phyloP scores from a whole-genome alignment of 2,797 vertebrate genomes.

The Syndactyla subalaris region DNA sequence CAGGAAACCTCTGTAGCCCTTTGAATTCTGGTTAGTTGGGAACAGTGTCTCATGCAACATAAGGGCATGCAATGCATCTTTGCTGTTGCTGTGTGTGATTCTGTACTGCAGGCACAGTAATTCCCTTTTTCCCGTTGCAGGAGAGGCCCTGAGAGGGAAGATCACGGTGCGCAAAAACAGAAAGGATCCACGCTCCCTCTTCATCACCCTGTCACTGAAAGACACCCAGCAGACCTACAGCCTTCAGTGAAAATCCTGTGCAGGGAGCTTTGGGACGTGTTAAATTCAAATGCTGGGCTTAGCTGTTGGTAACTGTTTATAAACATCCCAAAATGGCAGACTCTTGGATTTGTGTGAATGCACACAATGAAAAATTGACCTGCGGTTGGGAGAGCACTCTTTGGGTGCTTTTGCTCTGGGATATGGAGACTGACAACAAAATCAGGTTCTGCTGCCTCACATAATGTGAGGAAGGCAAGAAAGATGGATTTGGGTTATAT shows the following conservation, averaged over 20 bases:
- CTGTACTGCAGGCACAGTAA: background rate
- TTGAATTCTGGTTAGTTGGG: background rate
- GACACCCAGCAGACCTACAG: conserved; percentile 84
- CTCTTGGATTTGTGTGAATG: background rate
- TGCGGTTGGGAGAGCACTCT: background rate
- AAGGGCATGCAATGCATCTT: background rate
- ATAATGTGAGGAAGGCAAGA: background rate
- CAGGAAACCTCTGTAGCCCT: background rate
- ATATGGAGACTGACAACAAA: background rate
- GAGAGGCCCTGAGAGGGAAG: conserved; percentile 85
- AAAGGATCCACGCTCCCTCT: conserved; percentile 91
- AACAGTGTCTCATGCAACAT: background rate
- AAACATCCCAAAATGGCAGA: background rate
- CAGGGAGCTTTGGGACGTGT: background rate
- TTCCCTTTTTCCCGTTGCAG: conserved; percentile 69
- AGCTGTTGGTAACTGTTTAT: background rate
- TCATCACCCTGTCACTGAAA: conserved; percentile 83
- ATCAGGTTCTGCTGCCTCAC: background rate
- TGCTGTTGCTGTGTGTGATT: background rate
- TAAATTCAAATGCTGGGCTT: background rate
- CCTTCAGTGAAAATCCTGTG: conserved; percentile 80
- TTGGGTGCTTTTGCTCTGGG: background rate
- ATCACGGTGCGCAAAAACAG: conserved; percentile 88
- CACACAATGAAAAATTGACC: background rate
- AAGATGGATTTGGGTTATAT: background rate